Evolutionary conservation across 1,140 invertebrate genomes (phyloP), one percentile per base, ranked within the genome.

Genomic region (Sarcophaga bullata): DNA sequence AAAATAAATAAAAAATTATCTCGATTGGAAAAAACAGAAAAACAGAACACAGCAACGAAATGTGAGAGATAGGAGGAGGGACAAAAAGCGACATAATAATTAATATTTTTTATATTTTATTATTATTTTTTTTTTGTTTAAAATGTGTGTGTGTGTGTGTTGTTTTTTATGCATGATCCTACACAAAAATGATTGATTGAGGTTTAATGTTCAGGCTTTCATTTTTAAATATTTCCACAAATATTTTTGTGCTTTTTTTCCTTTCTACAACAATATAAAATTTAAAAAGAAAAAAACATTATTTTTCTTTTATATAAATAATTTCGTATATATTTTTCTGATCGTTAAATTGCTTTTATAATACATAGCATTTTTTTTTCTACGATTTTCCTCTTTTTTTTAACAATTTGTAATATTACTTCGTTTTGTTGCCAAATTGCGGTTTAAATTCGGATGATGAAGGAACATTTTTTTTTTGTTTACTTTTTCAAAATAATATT

Each of bases 141-240:
- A 37, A 37, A 37, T 37, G 25, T 37, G 25, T 4, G 25, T 4
- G 25, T n/a, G n/a, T n/a, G n/a, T n/a, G n/a, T n/a, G n/a, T 62
- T 62, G n/a, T 19, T 68, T 68, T 68, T 68, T 68, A 19, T n/a
- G n/a, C 13, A 52, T 68, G 62, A 68, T 68, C 62, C n/a, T 58
- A 13, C 54, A 19, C 6, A 68, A 6, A 68, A 7, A 68, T 68
- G 62, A 68, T 68, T 68, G 62, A 68, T 68, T 68, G 62, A 68
- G 17, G 8, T 68, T 68, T 68, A 19, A 68, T 68, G 17, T 68
- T 17, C 62, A 19, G 17, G 17, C 19, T 68, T 68, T n/a, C 15
- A 52, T 37, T 37, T 37, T 37, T 37, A 19, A 19, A 7, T 19
- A 19, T 68, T 68, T 68, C 9, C 17, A 68, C 17, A 68, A n/a